A percentile compares a stretch with the other conserved stretches of the same genome.
These are phyloP conservation scores for Ctenosaura bakeri DNA, from an alignment of 2,797 vertebrate genomes.

Conservation along the genomic window DNA sequence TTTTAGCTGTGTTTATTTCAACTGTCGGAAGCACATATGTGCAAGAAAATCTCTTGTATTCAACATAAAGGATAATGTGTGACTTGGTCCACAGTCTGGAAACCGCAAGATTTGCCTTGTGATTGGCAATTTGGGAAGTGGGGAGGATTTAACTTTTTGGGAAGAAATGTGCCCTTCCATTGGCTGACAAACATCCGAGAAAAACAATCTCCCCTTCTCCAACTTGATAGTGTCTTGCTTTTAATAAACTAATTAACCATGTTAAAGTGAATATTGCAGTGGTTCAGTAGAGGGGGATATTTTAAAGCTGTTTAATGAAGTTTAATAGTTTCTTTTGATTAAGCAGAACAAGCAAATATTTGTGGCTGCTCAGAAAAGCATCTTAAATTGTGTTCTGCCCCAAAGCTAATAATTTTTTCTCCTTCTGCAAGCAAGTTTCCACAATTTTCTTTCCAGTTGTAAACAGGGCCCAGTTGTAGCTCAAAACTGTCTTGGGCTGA, in stretches of 20 bases:
- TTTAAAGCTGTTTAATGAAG: constrained; percentile 20
- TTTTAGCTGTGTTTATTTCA: too few relatives aligned
- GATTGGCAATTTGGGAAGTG: background rate
- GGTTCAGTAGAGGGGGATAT: background rate
- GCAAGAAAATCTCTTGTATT: background rate
- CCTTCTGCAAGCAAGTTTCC: background rate
- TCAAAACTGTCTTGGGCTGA: background rate
- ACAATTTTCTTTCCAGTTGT: background rate
- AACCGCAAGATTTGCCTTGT: background rate
- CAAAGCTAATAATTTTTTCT: background rate
- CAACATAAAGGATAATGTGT: background rate
- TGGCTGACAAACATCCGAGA: background rate
- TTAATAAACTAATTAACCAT: constrained; percentile 36
- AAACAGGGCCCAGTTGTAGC: background rate
- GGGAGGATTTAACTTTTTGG: background rate
- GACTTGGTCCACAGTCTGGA: background rate
- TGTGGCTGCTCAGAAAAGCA: background rate
- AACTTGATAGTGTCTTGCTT: constrained; percentile 9
- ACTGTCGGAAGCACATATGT: too few relatives aligned
- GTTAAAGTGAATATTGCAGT: constrained; percentile 13
- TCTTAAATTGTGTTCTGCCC: background rate
- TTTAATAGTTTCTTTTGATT: constrained; percentile 19
- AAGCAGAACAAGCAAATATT: background rate
- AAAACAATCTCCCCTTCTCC: background rate
- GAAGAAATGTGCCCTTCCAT: background rate